Evolutionary conservation across 2,113 vertebrate genomes (phyloP), one percentile per base, ranked within the genome.

Genomic region (Phaethornis superciliosus): DNA sequence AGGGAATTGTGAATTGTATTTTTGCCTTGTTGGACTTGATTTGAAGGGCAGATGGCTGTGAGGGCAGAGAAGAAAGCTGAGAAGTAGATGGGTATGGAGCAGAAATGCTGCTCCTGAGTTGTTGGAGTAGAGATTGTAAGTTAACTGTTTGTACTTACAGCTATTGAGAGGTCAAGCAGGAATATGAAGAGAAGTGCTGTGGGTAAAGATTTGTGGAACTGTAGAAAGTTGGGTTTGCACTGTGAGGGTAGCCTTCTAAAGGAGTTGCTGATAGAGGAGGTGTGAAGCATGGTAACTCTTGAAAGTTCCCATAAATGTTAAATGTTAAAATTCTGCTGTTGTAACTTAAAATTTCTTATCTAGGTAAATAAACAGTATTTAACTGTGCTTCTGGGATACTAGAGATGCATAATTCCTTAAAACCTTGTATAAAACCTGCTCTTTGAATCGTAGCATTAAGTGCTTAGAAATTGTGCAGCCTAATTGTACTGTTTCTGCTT

Each of bases 401-500:
- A 24, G 42, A 74, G 28, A 30, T 23, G 3, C 4, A 9, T 87
- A 26, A 47, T 62, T 81, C 85, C 9, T 44, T 85, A 62, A 69
- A 85, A 46, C 7, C 2, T 64, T 35, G 7, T 55, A 15, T 86
- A 42, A 77, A 85, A 86, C 3, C 3, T 60, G 7, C 22, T 3
- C 6, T 85, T 85, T 79, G 46, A 65, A 44, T 86, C 71, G 4
- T 24, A 40, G 32, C 30, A 35, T 35, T 51, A 79, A 69, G 23
- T 70, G 32, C 55, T 82, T 90, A 75, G 44, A 91, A 81, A 30
- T 65, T 33, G 18, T 47, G 12, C n/a, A 69, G 23, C 12, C 88
- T 94, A 74, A 93, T 70, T 10, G 47, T 93, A 78, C 64, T 86
- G 32, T 80, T 67, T 95, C 97, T 81, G 77, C 49, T 93, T 95